These are phyloP conservation scores for Drosophila testacea DNA, from an alignment of 2,888 invertebrate genomes.

Conservation along the genomic window DNA sequence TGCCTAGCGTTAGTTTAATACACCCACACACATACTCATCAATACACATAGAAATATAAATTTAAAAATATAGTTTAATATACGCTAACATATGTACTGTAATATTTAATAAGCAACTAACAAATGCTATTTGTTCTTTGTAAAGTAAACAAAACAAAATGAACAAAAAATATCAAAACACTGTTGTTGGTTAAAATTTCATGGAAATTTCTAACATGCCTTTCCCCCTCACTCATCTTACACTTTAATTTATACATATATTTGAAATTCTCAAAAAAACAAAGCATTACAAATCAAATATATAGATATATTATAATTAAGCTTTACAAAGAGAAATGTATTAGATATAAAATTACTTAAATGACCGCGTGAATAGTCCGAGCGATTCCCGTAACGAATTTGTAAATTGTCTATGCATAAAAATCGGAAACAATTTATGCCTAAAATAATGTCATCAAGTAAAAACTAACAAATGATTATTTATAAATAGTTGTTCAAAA, in stretches of 20 bases:
- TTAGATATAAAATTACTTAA: conserved; percentile 37
- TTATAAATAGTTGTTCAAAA: conserved; percentile 13
- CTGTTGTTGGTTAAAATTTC: conserved; percentile 61
- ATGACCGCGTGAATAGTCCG: conserved; percentile 12
- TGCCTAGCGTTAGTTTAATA: conserved; percentile 38
- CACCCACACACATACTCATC: conserved; percentile 6
- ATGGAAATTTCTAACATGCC: conserved; percentile 66
- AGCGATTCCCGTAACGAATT: conserved; percentile 14
- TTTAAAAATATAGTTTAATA: conserved; percentile 14
- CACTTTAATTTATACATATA: conserved; percentile 17
- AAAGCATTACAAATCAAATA: conserved; percentile 51
- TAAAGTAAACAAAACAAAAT: conserved; percentile 31
- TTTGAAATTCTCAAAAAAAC: conserved; percentile 42
- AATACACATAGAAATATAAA: conserved; percentile 12
- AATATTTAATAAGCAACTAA: conserved; percentile 38
- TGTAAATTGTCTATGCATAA: conserved; percentile 32
- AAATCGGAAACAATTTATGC: conserved; percentile 5
- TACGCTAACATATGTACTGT: conserved; percentile 40
- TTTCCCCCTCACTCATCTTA: conserved; percentile 30
- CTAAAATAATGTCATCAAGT: conserved; percentile 17
- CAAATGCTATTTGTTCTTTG: conserved; percentile 49
- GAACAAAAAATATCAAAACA: conserved; percentile 22
- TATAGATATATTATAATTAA: conserved; percentile 17
- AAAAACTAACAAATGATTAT: conserved; percentile 13
- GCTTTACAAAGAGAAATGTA: conserved; percentile 32